phyloP scores from a whole-genome alignment of 30 jellyfish, hydroid and myxozoan genomes.

The Hydractinia echinata region DNA sequence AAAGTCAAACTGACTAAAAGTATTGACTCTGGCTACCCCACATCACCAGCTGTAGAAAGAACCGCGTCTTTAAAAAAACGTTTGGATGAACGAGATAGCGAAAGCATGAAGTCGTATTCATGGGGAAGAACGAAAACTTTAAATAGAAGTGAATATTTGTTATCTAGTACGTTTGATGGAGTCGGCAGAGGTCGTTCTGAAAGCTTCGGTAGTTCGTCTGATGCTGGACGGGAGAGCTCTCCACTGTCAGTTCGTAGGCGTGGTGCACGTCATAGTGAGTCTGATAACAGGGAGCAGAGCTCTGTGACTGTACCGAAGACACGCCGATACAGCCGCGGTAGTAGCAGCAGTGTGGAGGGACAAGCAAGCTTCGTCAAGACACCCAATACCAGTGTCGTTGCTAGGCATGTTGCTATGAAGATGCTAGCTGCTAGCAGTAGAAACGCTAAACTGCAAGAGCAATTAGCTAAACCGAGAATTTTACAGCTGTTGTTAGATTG shows the following conservation, averaged over 20 bases:
- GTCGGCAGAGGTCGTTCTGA: constrained; percentile 74
- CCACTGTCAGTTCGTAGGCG: constrained; percentile 31
- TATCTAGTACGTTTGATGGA: constrained; percentile 35
- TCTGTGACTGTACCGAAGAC: background rate
- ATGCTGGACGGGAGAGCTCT: constrained; percentile 62
- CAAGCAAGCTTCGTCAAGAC: background rate
- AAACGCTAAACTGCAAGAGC: constrained; percentile 68
- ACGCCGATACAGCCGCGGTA: constrained; percentile 29
- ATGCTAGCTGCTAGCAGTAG: constrained; percentile 95
- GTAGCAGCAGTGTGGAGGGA: constrained; percentile 12
- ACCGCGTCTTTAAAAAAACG: background rate
- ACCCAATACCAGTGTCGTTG: constrained; percentile 45
- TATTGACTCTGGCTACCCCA: constrained; percentile 37
- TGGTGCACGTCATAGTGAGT: background rate
- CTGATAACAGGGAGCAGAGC: background rate
- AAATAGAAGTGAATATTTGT: constrained; percentile 11
- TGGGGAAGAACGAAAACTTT: constrained; percentile 12
- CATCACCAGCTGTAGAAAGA: constrained; percentile 24
- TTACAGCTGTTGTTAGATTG: constrained; percentile 59
- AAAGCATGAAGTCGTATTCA: background rate
- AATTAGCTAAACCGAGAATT: constrained; percentile 70
- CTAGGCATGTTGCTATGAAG: constrained; percentile 81
- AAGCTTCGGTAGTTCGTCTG: constrained; percentile 50
- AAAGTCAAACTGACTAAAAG: constrained; percentile 5
- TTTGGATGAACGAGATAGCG: constrained; percentile 8